Evolutionary conservation across 2,113 vertebrate species (phyloP), one percentile per base, ranked within the genome.

Genomic region (Cyanoderma ruficeps): DNA sequence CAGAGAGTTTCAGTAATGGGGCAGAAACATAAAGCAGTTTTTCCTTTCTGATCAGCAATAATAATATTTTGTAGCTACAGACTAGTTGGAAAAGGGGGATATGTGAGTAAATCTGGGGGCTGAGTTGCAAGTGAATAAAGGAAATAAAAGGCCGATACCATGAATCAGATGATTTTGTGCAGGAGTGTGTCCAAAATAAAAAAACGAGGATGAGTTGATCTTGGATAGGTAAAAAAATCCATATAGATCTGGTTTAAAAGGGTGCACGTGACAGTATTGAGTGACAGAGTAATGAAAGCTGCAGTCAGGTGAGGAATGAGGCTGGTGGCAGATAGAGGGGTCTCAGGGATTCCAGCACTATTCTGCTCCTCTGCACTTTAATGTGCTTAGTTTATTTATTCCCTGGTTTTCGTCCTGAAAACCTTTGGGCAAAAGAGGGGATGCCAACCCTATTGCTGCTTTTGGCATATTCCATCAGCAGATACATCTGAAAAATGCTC

Each of bases 11-110:
- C 46, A 63, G 63, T 67, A 75, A 35, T 33, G 17, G 69, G n/a
- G 24, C 47, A 65, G 33, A 44, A 85, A 31, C 24, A 30, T 30
- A 53, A 82, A 37, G 11, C 5, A 1, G 25, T 92, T 49, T 83
- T 91, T 80, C 41, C 33, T 91, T 60, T 89, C 30, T 83, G 27
- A 79, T 83, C 67, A 90, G 30, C 35, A 85, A 5, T 78, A 82
- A 41, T 72, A 57, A 17, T 12, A 23, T 61, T 93, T 90, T 82
- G 61, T 18, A 87, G 31, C 49, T 85, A 22, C 11, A n/a, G 16
- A n/a, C 25, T 35, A 31, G 11, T 72, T 78, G 49, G 23, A 79
- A 93, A 69, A 30, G 41, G 33, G 37, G 24, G 47, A 14, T 83
- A 42, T 35, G n/a, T 75, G 25, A 60, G n/a, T 83, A 81, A 60